phyloP scores from a whole-genome alignment of 2,797 vertebrate genomes.

The Macroramphosus scolopax region DNA sequence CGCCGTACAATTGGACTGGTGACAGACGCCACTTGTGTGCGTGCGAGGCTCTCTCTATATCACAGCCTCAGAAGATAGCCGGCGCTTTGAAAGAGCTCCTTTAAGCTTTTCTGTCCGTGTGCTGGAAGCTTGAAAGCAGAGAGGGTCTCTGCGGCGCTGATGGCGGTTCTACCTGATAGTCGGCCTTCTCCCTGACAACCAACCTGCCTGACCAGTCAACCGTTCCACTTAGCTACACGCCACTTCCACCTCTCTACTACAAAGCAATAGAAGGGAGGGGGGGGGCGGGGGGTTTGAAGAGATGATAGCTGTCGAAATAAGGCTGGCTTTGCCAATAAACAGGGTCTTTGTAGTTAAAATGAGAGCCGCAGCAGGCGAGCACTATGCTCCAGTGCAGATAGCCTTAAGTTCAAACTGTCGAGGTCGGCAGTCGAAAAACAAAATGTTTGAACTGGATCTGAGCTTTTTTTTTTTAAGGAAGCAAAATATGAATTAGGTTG shows the following conservation, averaged over 20 bases:
- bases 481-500: background rate
- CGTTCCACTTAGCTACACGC: constrained; percentile 24
- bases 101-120: constrained; percentile 32
- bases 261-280: constrained; percentile 18
- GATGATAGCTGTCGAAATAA: constrained; percentile 41
- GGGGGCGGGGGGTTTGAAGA: constrained; percentile 28
- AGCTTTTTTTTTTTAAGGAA: constrained; percentile 25
- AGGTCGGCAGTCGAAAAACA: too few relatives aligned
- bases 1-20: constrained; percentile 18
- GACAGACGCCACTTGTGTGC: constrained; percentile 14
- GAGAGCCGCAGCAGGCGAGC: constrained; percentile 31
- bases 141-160: constrained; percentile 36
- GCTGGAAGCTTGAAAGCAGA: constrained; percentile 46
- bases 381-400: constrained; percentile 13
- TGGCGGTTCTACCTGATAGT: constrained; percentile 40
- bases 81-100: constrained; percentile 40
- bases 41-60: constrained; percentile 3
- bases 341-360: constrained; percentile 46
- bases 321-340: constrained; percentile 33
- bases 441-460: constrained; percentile 15
- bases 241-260: constrained; percentile 19
- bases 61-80: constrained; percentile 33
- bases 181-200: constrained; percentile 21
- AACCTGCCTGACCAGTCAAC: constrained; percentile 44
- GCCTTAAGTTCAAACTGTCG: constrained; percentile 26